Conservation (phyloP, 2,888 invertebrate species). For the Saturnia pavonia region DNA sequence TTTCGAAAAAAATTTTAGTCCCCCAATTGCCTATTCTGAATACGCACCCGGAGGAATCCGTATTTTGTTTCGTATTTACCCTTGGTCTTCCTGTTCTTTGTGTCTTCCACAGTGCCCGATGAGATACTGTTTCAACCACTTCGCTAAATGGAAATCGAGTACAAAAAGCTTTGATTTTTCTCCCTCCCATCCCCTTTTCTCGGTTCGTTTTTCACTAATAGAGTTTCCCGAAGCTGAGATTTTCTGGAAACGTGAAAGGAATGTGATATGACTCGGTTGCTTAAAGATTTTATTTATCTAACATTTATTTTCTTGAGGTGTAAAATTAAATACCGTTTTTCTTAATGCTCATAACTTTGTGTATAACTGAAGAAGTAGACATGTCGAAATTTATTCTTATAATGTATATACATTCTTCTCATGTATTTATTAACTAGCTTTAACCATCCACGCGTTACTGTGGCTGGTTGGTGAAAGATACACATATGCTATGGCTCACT, state of each 20-base stretch:
- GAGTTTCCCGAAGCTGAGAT: slow-evolving; percentile 16
- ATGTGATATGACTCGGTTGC: slow-evolving; percentile 14
- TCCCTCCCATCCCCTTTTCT: slow-evolving; percentile 8
- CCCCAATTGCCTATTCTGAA: background rate
- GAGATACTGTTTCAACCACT: slow-evolving; percentile 23
- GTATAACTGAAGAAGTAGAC: too few species aligned
- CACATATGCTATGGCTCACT: too few species aligned
- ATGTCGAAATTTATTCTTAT: too few species aligned
- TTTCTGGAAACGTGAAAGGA: slow-evolving; percentile 17
- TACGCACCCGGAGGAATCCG: background rate
- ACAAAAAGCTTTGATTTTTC: slow-evolving; percentile 21
- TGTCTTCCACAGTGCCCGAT: slow-evolving; percentile 17
- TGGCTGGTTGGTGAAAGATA: too few species aligned
- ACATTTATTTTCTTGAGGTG: background rate
- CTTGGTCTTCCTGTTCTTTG: slow-evolving; percentile 12
- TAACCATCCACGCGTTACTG: too few species aligned
- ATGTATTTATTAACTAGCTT: too few species aligned
- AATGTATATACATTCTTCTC: too few species aligned
- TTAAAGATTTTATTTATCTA: background rate
- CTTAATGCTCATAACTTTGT: background rate
- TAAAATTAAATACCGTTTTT: background rate
- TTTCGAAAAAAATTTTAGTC: background rate
- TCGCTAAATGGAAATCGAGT: slow-evolving; percentile 23
- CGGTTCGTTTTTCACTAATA: slow-evolving; percentile 23
- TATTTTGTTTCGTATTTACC: slow-evolving; percentile 21